phyloP scores from a whole-genome alignment of 2,888 invertebrate genomes.

The Phyllotreta cruciferae region DNA sequence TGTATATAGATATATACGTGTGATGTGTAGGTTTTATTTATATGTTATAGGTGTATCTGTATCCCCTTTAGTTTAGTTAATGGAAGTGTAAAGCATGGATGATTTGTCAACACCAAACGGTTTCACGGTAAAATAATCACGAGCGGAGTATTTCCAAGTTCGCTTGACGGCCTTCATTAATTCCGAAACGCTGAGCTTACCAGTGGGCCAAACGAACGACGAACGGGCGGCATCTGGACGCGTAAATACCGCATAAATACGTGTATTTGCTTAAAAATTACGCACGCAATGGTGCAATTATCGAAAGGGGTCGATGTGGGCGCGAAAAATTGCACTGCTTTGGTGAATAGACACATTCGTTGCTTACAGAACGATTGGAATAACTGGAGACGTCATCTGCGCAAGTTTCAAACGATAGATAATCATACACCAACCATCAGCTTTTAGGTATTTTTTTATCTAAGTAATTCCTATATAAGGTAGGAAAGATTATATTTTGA shows the following conservation, averaged over 20 bases:
- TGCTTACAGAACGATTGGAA: too few relatives aligned
- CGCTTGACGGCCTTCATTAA: constrained; percentile 47
- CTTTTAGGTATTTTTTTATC: too few relatives aligned
- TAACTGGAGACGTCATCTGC: too few relatives aligned
- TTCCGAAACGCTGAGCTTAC: constrained; percentile 48
- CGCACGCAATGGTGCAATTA: too few relatives aligned
- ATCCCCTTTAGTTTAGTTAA: constrained; percentile 47
- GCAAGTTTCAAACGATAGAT: too few relatives aligned
- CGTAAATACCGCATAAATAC: neutral
- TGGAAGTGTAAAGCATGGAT: constrained; percentile 57
- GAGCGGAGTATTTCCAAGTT: constrained; percentile 45
- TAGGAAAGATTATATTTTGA: too few relatives aligned
- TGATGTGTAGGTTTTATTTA: constrained; percentile 10
- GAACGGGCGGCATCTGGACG: constrained; percentile 22
- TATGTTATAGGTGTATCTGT: constrained; percentile 35
- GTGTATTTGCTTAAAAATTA: too few relatives aligned
- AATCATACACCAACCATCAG: too few relatives aligned
- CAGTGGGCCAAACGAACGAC: constrained; percentile 40
- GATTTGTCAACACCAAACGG: constrained; percentile 61
- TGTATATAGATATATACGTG: neutral
- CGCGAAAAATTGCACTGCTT: too few relatives aligned
- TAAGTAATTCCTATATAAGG: too few relatives aligned
- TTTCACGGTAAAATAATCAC: constrained; percentile 59
- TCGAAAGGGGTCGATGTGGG: too few relatives aligned
- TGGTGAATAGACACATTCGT: too few relatives aligned